Evolutionary conservation across 2,888 invertebrate species (phyloP).

Genomic region (Drosophila acutilabella): DNA sequence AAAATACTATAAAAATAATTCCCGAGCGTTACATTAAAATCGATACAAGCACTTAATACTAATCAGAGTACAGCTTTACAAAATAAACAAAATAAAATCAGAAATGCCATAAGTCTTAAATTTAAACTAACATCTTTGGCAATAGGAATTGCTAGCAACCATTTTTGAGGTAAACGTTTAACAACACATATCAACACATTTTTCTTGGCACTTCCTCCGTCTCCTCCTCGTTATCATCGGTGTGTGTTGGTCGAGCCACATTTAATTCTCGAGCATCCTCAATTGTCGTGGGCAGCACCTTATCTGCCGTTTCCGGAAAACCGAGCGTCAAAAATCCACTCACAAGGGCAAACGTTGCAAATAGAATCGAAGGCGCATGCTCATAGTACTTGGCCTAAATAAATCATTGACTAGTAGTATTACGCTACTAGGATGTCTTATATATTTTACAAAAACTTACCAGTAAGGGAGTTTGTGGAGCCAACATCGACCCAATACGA

Average conservation of each 20-base stretch:
- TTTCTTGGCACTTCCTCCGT: constrained; percentile 28
- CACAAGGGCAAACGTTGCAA: constrained; percentile 87
- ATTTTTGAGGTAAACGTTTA: neutral
- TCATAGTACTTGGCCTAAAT: constrained; percentile 84
- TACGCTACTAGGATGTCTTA: neutral
- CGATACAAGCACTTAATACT: constrained; percentile 42
- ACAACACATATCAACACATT: constrained; percentile 36
- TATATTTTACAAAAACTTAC: constrained; percentile 41
- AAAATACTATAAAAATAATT: constrained; percentile 34
- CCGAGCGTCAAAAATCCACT: constrained; percentile 87
- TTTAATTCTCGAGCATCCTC: constrained; percentile 85
- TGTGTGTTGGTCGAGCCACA: neutral
- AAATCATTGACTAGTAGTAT: neutral
- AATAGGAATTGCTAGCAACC: constrained; percentile 25
- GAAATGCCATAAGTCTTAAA: constrained; percentile 38
- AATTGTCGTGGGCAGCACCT: constrained; percentile 88
- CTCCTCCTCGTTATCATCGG: constrained; percentile 1
- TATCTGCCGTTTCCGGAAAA: constrained; percentile 88
- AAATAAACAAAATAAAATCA: constrained; percentile 18
- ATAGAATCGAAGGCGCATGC: constrained; percentile 87
- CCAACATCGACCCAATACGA: constrained; percentile 89
- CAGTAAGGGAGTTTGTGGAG: constrained; percentile 89
- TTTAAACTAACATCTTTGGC: constrained; percentile 27
- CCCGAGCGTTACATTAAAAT: constrained; percentile 27
- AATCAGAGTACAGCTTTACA: constrained; percentile 15